Evolutionary conservation across 2,797 vertebrate species (phyloP).

Genomic region (Philypnodon macrostomus): DNA sequence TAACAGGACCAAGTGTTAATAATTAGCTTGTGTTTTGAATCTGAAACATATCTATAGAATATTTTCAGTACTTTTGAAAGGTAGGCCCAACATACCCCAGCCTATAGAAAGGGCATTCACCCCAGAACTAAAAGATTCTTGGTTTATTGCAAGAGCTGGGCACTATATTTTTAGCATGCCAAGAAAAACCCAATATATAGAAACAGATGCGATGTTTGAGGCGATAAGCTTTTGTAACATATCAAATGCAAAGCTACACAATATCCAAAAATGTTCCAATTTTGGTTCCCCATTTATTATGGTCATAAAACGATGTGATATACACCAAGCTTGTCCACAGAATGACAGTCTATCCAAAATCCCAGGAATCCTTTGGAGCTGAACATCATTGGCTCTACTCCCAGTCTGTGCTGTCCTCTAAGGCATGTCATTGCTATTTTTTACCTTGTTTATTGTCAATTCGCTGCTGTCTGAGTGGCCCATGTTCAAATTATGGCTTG

Average conservation of each 20-base stretch:
- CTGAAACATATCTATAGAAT: no score
- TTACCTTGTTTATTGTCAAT: slow-evolving; percentile 14
- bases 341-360: slow-evolving; percentile 4
- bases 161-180: no score
- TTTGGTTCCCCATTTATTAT: slow-evolving; percentile 8
- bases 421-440: slow-evolving; percentile 9
- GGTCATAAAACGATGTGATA: slow-evolving; percentile 8
- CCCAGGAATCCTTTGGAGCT: slow-evolving; percentile 7
- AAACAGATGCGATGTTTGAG: no score
- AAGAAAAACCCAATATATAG: no score
- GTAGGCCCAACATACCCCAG: no score
- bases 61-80: no score
- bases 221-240: not conserved
- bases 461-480: slow-evolving; percentile 5
- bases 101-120: no score
- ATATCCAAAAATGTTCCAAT: not conserved
- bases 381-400: slow-evolving; percentile 4
- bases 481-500: slow-evolving; percentile 3
- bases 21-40: no score
- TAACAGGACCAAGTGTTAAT: no score
- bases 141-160: no score
- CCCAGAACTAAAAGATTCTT: no score
- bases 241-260: slow-evolving; percentile 2
- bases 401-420: slow-evolving; percentile 8
- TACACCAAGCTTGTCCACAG: slow-evolving; percentile 8